Conservation (phyloP, 2,797 vertebrate genomes). For the Tolypeutes matacus region DNA sequence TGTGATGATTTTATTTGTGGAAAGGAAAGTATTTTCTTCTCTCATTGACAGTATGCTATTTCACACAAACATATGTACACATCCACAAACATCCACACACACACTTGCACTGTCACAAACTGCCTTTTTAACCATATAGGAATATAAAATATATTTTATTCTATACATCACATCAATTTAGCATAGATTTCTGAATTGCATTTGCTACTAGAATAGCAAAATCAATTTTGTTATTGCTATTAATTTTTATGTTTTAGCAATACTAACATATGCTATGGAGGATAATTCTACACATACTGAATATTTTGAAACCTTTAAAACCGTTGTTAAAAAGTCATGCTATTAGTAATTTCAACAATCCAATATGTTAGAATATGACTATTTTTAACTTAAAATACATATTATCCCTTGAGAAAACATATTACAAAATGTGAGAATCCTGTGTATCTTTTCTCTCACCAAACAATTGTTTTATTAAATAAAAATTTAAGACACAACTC, state of each 20-base stretch:
- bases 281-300: neutral
- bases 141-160: neutral
- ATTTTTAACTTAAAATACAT: slow-evolving; percentile 42
- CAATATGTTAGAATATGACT: neutral
- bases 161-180: neutral
- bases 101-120: neutral
- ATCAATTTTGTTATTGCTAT: neutral
- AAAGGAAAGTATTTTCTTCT: neutral
- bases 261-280: neutral
- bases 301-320: neutral
- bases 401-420: slow-evolving; percentile 14
- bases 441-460: slow-evolving; percentile 32
- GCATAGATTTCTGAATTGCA: neutral
- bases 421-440: slow-evolving; percentile 25
- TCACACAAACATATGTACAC: no score
- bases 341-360: neutral
- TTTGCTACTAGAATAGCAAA: slow-evolving; percentile 4
- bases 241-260: slow-evolving; percentile 16
- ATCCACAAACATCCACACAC: neutral
- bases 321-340: neutral
- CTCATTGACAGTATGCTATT: neutral
- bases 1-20: neutral
- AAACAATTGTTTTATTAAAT: slow-evolving; percentile 65
- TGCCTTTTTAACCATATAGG: neutral
- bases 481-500: slow-evolving; percentile 81